Percentiles rank a stretch among this genome's conserved stretches.
phyloP scores from a whole-genome alignment of 2,888 invertebrate genomes.

The Conchocele bisecta region DNA sequence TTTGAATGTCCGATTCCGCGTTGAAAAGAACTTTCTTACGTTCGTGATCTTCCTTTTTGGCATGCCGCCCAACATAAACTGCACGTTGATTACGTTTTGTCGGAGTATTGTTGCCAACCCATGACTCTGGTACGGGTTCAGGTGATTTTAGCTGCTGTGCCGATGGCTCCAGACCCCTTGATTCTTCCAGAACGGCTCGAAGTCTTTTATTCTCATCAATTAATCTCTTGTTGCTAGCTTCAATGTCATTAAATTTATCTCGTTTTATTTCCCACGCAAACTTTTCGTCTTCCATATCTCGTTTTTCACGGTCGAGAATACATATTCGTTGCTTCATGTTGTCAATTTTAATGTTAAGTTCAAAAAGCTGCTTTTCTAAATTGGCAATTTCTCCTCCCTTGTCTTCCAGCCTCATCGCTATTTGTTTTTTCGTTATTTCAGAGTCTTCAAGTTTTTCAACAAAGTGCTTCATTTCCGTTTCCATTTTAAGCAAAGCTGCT shows the following conservation, averaged over 20 bases:
- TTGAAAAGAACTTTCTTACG: constrained; percentile 42
- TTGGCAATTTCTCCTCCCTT: constrained; percentile 53
- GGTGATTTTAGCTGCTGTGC: constrained; percentile 7
- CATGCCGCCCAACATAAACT: constrained; percentile 67
- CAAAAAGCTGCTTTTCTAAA: constrained; percentile 64
- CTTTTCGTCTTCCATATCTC: constrained; percentile 54
- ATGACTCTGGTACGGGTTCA: constrained; percentile 32
- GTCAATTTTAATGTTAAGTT: constrained; percentile 65
- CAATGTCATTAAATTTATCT: constrained; percentile 62
- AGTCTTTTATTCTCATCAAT: constrained; percentile 60
- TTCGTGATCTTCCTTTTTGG: constrained; percentile 53
- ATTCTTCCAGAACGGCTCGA: constrained; percentile 45
- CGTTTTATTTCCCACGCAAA: constrained; percentile 56
- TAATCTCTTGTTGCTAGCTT: constrained; percentile 61
- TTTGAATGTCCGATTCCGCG: constrained; percentile 15
- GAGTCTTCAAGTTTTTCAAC: constrained; percentile 52
- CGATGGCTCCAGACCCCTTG: background rate
- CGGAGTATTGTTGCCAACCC: constrained; percentile 59
- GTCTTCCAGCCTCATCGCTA: constrained; percentile 55
- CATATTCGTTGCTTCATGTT: constrained; percentile 59
- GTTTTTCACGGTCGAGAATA: constrained; percentile 64
- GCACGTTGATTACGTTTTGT: constrained; percentile 62
- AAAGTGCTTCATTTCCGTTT: constrained; percentile 41
- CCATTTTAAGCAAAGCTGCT: constrained; percentile 29
- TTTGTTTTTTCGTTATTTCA: constrained; percentile 48